Base-by-base conservation (phyloP, 2,888 invertebrate genomes). In the Drosophila dives region DNA sequence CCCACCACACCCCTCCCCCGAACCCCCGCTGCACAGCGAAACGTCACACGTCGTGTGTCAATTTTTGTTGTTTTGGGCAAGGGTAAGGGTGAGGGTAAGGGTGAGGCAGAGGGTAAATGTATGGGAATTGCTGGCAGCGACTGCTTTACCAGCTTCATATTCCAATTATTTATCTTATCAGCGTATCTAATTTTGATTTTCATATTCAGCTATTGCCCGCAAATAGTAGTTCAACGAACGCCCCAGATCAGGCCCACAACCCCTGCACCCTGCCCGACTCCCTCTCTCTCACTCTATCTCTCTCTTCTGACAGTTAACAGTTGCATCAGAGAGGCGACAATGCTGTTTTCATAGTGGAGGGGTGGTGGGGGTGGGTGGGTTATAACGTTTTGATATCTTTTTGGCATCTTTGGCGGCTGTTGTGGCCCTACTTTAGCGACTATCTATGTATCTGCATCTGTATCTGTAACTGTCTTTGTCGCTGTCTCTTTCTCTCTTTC, bases 151-250 rank as follows among this genome's bases (percentile, higher is more conserved):
- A 89, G 86, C 81, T 76, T 86, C 89, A 90, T 90, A 88, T 86
- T 86, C 86, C 90, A 86, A 83, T 83, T 88, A 86, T 86, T 86
- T 88, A 90, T 86, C 86, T 86, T 86, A 86, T 86, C 86, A 54
- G 83, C 68, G 72, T 80, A 87, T 86, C 88, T 72, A 74, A 77
- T 82, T 89, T 77, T 75, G 81, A 80, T 80, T 80, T 80, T 68
- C 77, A 64, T 73, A 67, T 54, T 62, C 45, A 45, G 58, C 45
- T 29, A 50, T 38, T 58, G 54, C 64, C 42, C 50, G 56, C 53
- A 68, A 75, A 86, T 45, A 45, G 45, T 69, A 83, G 80, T 72
- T 64, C 38, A 68, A 66, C 58, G 75, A 62, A 62, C 72, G 42
- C 71, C 64, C 58, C 42, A 61, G 65, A 15, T 58, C 77, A 48